Conservation (phyloP, 2,797 vertebrate species). For the Dipus sagitta region DNA sequence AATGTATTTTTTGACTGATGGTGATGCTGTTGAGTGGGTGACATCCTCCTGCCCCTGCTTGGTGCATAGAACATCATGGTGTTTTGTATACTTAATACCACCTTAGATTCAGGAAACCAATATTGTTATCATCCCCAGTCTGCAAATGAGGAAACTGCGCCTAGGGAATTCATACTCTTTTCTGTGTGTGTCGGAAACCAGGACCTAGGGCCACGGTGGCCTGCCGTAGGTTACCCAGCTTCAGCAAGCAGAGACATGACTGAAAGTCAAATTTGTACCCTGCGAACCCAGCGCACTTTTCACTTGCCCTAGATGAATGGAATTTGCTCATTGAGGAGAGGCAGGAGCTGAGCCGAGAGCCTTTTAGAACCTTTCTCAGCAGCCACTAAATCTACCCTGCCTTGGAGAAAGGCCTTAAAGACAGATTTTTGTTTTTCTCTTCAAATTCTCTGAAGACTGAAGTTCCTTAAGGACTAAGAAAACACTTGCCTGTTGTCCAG, state of each 20-base stretch:
- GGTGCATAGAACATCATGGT: background rate
- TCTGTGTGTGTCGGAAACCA: background rate
- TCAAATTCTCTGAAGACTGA: slow-evolving; percentile 80
- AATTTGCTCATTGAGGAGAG: slow-evolving; percentile 55
- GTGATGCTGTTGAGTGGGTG: background rate
- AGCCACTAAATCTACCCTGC: slow-evolving; percentile 66
- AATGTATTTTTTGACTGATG: background rate
- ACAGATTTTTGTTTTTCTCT: slow-evolving; percentile 53
- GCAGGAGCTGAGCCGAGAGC: slow-evolving; percentile 45
- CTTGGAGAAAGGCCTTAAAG: slow-evolving; percentile 61
- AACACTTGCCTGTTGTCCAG: slow-evolving; percentile 66
- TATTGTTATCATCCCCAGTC: background rate
- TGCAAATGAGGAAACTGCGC: slow-evolving; percentile 47
- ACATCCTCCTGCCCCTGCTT: background rate
- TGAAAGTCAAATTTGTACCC: background rate
- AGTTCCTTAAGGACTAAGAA: slow-evolving; percentile 76
- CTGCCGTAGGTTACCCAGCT: background rate
- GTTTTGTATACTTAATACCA: background rate
- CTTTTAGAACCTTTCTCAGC: slow-evolving; percentile 47
- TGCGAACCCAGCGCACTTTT: slow-evolving; percentile 43
- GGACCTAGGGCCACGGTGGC: background rate
- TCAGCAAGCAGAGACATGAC: slow-evolving; percentile 5
- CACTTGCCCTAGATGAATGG: slow-evolving; percentile 76
- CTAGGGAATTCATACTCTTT: background rate
- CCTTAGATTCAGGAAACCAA: background rate